Percentiles rank a stretch among this genome's conserved stretches.
These are phyloP conservation scores for Lordiphosa mommai DNA, from an alignment of 1,140 invertebrate species.

Conservation along the genomic window DNA sequence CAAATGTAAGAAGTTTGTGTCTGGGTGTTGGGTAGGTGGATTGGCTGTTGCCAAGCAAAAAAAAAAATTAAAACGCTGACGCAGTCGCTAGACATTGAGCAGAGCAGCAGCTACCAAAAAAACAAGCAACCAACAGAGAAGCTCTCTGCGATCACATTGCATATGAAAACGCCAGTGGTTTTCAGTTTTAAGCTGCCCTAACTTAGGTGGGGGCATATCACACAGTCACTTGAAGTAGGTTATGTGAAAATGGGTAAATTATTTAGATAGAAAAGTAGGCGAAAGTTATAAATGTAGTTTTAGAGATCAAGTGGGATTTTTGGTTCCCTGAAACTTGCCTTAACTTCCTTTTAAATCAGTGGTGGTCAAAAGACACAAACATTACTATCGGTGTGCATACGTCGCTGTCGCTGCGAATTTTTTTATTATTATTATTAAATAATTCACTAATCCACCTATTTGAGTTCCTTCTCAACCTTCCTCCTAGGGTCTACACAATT, in stretches of 20 bases:
- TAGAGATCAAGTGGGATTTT: too few relatives aligned
- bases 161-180: slow-evolving; percentile 16
- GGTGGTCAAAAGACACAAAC: too few relatives aligned
- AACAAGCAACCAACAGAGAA: neutral
- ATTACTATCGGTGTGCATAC: too few relatives aligned
- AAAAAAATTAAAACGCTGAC: slow-evolving; percentile 51
- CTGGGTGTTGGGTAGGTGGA: neutral
- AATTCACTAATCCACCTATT: too few relatives aligned
- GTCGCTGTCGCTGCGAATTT: too few relatives aligned
- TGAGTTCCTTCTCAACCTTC: too few relatives aligned
- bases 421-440: too few relatives aligned
- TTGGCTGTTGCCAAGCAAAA: slow-evolving; percentile 51
- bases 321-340: neutral
- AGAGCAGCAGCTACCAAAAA: slow-evolving; percentile 5
- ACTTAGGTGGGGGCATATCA: neutral
- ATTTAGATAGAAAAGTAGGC: too few relatives aligned
- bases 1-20: slow-evolving; percentile 24
- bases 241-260: too few relatives aligned
- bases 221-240: too few relatives aligned
- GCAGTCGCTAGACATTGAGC: slow-evolving; percentile 22
- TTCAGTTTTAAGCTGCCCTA: slow-evolving; percentile 4
- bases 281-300: too few relatives aligned
- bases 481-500: neutral
- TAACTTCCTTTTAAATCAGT: too few relatives aligned
- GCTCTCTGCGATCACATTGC: slow-evolving; percentile 24